Conservation (phyloP, 2,888 invertebrate species). For the Clepsis dumicolana region DNA sequence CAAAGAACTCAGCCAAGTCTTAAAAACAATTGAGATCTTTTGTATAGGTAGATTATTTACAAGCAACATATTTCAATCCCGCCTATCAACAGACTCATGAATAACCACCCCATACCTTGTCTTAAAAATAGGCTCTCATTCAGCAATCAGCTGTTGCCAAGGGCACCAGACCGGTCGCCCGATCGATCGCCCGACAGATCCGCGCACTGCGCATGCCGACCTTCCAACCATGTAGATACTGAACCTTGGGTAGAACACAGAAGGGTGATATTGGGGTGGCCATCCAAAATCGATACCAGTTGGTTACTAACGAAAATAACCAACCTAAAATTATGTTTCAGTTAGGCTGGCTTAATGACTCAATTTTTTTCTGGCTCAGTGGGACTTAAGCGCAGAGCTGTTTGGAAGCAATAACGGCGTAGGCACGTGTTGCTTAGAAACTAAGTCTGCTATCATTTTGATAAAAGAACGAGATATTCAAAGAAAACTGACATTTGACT, state of each 20-base stretch:
- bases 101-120: slow-evolving; percentile 19
- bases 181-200: slow-evolving; percentile 45
- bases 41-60: too few relatives aligned
- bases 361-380: slow-evolving; percentile 23
- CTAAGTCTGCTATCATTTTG: too few relatives aligned
- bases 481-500: too few relatives aligned
- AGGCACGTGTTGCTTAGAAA: not conserved
- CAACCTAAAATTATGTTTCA: slow-evolving; percentile 39
- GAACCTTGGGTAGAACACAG: not conserved
- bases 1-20: too few relatives aligned
- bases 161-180: slow-evolving; percentile 39
- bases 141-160: slow-evolving; percentile 42
- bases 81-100: slow-evolving; percentile 9
- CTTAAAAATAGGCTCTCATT: slow-evolving; percentile 21
- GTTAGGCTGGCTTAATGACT: slow-evolving; percentile 18
- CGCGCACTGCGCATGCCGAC: slow-evolving; percentile 55
- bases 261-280: not conserved
- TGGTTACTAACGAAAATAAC: slow-evolving; percentile 39
- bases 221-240: slow-evolving; percentile 46
- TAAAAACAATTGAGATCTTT: too few relatives aligned
- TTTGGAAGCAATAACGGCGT: not conserved
- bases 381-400: not conserved
- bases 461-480: too few relatives aligned
- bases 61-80: not conserved
- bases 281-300: slow-evolving; percentile 29